phyloP scores from a whole-genome alignment of 2,797 vertebrate genomes.

The Xenops minutus region DNA sequence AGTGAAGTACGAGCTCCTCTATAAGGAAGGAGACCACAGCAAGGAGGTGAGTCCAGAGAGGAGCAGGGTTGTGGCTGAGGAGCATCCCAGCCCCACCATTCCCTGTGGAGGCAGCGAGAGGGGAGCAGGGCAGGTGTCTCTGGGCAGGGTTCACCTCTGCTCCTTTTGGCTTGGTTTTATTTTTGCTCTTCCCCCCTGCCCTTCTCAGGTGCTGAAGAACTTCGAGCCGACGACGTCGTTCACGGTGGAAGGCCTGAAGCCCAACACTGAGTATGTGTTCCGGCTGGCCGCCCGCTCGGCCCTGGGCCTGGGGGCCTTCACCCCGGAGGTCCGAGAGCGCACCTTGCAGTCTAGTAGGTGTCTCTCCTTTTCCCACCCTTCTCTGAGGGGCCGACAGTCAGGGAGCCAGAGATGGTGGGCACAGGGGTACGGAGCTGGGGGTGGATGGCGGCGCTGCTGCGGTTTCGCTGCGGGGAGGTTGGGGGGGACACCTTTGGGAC shows the following conservation, averaged over 20 bases:
- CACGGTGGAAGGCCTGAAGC: constrained; percentile 89
- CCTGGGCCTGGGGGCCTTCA: constrained; percentile 95
- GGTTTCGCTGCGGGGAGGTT: fast-evolving
- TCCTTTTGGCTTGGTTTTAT: constrained; percentile 17
- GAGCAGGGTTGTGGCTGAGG: background rate
- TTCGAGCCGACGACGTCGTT: constrained; percentile 87
- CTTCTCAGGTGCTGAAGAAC: constrained; percentile 84
- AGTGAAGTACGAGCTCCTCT: constrained; percentile 90
- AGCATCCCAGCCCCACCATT: fast-evolving
- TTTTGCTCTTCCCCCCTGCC: background rate
- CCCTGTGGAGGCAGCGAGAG: background rate
- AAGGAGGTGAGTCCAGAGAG: constrained; percentile 76
- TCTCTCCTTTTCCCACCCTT: constrained; percentile 68
- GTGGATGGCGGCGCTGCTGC: background rate
- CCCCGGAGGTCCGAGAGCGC: constrained; percentile 90
- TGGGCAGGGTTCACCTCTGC: background rate
- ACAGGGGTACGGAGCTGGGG: background rate
- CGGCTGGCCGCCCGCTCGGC: constrained; percentile 92
- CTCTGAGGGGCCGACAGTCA: constrained; percentile 50
- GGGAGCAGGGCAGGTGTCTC: background rate
- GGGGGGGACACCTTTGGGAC: fast-evolving
- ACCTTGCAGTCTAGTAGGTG: constrained; percentile 99
- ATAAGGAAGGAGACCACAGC: constrained; percentile 82
- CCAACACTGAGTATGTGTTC: constrained; percentile 94
- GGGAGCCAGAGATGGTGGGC: constrained; percentile 57